Base-by-base conservation (phyloP, 2,113 vertebrate species). In the Pachyramphus minor region DNA sequence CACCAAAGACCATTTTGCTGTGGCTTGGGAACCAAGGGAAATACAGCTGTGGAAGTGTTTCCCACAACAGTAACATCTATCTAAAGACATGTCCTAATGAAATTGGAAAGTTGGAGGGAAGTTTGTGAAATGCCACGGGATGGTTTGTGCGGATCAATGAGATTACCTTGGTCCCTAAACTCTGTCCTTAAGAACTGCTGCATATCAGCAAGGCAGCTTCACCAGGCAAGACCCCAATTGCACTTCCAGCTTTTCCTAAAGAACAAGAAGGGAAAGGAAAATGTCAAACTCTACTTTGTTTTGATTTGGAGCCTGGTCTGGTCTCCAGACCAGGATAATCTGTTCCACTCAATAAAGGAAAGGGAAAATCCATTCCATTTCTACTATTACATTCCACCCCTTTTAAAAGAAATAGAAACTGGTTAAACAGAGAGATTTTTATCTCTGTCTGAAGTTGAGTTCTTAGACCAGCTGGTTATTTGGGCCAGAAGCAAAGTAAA, bases 171-270 rank as follows among this genome's bases (percentile, higher is more conserved):
- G 60, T 78, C 20, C 7, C 67, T 81, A 74, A 81, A 4, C 35
- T 73, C 59, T 72, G 37, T 50, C 53, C 22, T 75, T 76, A n/a
- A 18, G 66, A 92, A 23, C 86, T n/a, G 23, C 50, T 81, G 87
- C 5, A 23, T 41, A 88, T 79, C 84, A 91, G 47, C 0, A 7
- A 87, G 74, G 69, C 67, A 92, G 64, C 72, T 86, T 73, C 67
- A 58, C 49, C n/a, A 87, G 80, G 39, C 72, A 73, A 71, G 96
- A 97, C 84, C 93, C 39, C 94, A 96, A 22, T 77, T 96, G 78
- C 52, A 49, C 42, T 89, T 84, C 84, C 69, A 84, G 6, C 50
- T 72, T 75, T 58, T 92, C 72, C 75, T 77, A 64, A 90, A 81
- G 83, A 66, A 45, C 64, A 52, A 56, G 44, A 94, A 88, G 16